Percentiles rank a stretch among this genome's conserved stretches.
Conservation (phyloP, 92 coral and sea anemone species). For the Porites cylindrica region DNA sequence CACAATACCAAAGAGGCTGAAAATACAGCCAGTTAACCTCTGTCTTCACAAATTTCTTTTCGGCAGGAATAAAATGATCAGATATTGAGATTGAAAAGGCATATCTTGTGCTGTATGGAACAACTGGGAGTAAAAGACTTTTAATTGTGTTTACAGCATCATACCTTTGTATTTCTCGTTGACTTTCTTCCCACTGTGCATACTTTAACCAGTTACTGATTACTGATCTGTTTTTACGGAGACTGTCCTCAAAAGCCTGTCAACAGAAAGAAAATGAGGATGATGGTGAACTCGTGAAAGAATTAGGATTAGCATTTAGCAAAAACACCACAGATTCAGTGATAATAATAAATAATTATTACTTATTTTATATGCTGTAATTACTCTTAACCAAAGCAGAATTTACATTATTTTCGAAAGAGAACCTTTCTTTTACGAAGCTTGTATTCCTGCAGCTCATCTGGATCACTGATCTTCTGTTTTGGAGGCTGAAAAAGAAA, state of each 20-base stretch:
- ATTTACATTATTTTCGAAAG: neutral
- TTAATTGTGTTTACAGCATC: neutral
- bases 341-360: no score
- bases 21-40: no score
- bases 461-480: conserved; percentile 99
- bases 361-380: neutral
- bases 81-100: no score
- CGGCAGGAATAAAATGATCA: no score
- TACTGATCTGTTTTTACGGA: conserved; percentile 95
- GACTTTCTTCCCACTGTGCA: conserved; percentile 98
- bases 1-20: no score
- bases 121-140: no score
- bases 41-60: no score
- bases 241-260: conserved; percentile 95
- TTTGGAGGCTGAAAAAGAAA: conserved; percentile 88
- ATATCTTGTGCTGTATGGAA: no score
- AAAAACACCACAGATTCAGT: no score
- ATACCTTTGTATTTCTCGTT: conserved; percentile 93
- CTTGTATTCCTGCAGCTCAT: conserved; percentile 97
- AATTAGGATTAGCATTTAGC: no score
- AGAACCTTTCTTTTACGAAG: conserved; percentile 96
- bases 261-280: neutral
- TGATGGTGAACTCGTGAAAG: no score
- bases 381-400: neutral
- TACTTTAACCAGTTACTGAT: conserved; percentile 96